Evolutionary conservation across 2,113 vertebrate species (phyloP).

Genomic region (Stegastes partitus): DNA sequence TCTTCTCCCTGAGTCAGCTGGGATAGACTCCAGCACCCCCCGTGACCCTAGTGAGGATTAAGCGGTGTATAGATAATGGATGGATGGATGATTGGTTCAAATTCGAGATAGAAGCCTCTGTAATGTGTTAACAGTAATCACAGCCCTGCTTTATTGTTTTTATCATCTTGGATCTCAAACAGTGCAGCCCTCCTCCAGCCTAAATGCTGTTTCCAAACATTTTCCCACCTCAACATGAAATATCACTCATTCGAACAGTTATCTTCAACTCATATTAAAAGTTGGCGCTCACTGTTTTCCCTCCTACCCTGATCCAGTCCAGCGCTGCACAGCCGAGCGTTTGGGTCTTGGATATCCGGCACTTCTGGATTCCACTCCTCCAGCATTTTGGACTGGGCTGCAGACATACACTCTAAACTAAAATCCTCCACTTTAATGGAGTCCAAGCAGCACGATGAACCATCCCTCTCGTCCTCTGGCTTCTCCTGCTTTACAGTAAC

Average conservation of each 20-base stretch:
- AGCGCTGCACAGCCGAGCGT: conserved; percentile 28
- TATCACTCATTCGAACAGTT: too few species aligned
- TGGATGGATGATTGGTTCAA: too few species aligned
- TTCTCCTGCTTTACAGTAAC: conserved; percentile 75
- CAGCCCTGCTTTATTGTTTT: neutral
- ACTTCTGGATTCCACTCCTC: conserved; percentile 76
- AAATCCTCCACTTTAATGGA: conserved; percentile 61
- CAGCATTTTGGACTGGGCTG: conserved; percentile 72
- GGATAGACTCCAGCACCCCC: too few species aligned
- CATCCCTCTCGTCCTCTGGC: conserved; percentile 11
- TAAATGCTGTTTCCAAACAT: neutral
- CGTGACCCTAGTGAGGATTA: too few species aligned
- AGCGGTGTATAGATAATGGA: too few species aligned
- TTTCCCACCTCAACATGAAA: neutral
- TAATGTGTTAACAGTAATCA: neutral
- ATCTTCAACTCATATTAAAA: too few species aligned
- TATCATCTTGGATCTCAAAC: neutral
- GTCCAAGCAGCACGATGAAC: conserved; percentile 47
- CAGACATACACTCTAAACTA: conserved; percentile 60
- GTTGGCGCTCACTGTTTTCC: neutral
- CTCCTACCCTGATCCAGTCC: conserved; percentile 68
- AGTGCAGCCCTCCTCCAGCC: neutral
- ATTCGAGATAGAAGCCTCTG: neutral
- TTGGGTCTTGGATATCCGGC: conserved; percentile 42
- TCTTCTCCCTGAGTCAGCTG: too few species aligned